Evolutionary conservation across 2,797 vertebrate species (phyloP).

Genomic region (Pampus argenteus): DNA sequence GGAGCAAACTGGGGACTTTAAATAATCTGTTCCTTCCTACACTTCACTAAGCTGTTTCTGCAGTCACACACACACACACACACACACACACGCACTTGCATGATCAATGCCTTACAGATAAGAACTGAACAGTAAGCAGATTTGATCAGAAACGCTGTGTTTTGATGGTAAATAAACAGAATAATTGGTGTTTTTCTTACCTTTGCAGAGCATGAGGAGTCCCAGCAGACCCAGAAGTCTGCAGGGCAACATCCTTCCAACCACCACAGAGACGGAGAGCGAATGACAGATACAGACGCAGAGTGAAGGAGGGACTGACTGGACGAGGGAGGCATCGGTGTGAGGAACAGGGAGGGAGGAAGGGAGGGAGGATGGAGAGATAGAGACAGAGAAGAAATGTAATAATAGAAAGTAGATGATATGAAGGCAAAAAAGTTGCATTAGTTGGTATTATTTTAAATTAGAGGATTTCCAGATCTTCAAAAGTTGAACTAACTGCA

Average conservation of each 20-base stretch:
- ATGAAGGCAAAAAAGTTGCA: too few species aligned
- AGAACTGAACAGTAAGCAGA: background rate
- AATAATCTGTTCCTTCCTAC: conserved; percentile 39
- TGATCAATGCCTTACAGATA: conserved; percentile 3
- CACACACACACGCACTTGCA: too few species aligned
- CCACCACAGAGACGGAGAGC: background rate
- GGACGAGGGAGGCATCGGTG: conserved; percentile 24
- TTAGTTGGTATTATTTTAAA: too few species aligned
- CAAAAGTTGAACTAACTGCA: too few species aligned
- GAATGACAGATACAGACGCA: background rate
- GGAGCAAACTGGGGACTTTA: conserved; percentile 18
- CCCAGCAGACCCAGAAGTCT: conserved; percentile 66
- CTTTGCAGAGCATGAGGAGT: conserved; percentile 76
- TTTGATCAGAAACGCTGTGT: rapidly evolving
- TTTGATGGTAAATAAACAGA: rapidly evolving
- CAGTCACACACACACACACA: background rate
- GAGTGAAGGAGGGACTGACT: conserved; percentile 29
- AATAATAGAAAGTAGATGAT: too few species aligned
- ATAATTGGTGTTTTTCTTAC: conserved; percentile 58
- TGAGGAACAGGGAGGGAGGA: conserved; percentile 15
- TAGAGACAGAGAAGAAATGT: too few species aligned
- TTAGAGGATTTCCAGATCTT: too few species aligned
- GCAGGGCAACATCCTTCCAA: conserved; percentile 67
- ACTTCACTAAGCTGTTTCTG: conserved; percentile 21
- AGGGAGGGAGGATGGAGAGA: conserved; percentile 27